A percentile compares a stretch with the other conserved stretches of the same genome.
These are phyloP conservation scores for Taxidea taxus DNA, from an alignment of 2,113 vertebrate genomes.

Conservation along the genomic window DNA sequence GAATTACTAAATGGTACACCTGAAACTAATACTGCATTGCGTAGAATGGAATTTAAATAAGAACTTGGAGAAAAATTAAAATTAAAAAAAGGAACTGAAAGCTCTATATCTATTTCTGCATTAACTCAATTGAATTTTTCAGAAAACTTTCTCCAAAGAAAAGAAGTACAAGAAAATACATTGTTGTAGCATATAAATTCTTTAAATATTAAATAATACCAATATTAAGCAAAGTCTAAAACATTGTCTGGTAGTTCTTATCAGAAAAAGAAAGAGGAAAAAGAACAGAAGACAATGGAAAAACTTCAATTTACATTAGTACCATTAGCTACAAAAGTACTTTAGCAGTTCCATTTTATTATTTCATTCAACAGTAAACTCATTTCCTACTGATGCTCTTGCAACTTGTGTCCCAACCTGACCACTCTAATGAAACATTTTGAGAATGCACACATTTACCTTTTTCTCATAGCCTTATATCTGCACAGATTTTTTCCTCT, in stretches of 20 bases:
- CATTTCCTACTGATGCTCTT: background rate
- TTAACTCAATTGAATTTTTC: background rate
- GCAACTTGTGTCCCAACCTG: background rate
- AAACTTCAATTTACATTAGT: background rate
- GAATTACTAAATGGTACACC: background rate
- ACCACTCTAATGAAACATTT: background rate
- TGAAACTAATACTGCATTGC: background rate
- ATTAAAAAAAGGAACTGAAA: background rate
- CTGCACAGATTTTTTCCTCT: background rate
- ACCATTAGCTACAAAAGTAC: background rate
- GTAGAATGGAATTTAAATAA: background rate
- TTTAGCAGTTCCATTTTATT: background rate
- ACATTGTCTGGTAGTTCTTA: background rate
- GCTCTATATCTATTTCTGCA: background rate
- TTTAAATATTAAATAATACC: background rate
- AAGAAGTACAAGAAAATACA: background rate
- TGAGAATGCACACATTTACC: background rate
- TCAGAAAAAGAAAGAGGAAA: background rate
- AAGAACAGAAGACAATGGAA: background rate
- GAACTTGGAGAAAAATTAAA: background rate
- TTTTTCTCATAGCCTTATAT: background rate
- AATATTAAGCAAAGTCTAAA: background rate
- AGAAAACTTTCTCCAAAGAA: background rate
- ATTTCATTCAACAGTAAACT: background rate
- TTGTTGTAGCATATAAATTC: background rate